A percentile compares a stretch with the other conserved stretches of the same genome.
Evolutionary conservation across 2,797 vertebrate genomes (phyloP).

Genomic region (Squalus acanthias): DNA sequence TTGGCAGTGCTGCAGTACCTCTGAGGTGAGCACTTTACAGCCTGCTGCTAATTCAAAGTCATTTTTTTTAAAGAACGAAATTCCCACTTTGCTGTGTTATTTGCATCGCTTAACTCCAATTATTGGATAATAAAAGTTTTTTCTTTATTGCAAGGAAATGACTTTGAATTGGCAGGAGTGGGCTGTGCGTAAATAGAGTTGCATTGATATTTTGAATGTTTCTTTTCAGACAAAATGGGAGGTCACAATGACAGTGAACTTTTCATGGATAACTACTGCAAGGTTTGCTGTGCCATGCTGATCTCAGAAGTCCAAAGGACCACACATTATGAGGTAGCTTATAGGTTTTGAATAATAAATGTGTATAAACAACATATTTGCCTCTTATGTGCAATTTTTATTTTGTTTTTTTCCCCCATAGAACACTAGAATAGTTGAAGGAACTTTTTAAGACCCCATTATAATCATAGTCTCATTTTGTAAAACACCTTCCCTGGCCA

Average conservation of each 20-base stretch:
- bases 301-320: constrained; percentile 69
- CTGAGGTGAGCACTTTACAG: not conserved
- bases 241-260: constrained; percentile 48
- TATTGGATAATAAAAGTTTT: not conserved
- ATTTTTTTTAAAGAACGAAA: not conserved
- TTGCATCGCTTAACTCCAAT: not conserved
- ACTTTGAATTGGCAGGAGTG: not conserved
- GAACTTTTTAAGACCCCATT: not conserved
- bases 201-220: not conserved
- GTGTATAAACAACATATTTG: constrained; percentile 72
- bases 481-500: not conserved
- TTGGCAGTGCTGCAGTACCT: not conserved
- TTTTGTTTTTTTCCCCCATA: not conserved
- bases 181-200: not conserved
- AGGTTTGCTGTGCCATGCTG: constrained; percentile 71
- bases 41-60: not conserved
- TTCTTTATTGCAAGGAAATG: not conserved
- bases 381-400: not conserved
- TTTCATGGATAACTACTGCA: constrained; percentile 72
- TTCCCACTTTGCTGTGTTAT: not conserved
- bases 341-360: constrained; percentile 51
- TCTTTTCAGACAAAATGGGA: constrained; percentile 30
- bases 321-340: constrained; percentile 75
- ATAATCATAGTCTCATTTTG: not conserved
- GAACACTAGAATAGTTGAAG: not conserved